Evolutionary conservation across 2,888 invertebrate genomes (phyloP), one percentile per base, ranked within the genome.

Genomic region (Darwinula stevensoni): DNA sequence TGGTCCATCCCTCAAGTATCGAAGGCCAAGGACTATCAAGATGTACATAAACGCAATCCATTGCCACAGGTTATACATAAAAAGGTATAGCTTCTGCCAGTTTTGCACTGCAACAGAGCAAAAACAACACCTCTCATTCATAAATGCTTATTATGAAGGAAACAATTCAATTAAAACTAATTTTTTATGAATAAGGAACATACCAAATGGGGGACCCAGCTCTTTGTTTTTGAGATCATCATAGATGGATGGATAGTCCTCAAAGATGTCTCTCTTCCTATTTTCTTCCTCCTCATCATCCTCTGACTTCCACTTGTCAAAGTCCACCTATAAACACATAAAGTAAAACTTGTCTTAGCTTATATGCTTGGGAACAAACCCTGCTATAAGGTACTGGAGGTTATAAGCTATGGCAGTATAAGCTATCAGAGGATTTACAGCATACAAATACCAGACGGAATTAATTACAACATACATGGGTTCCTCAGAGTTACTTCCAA

Each of bases 61-160:
- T 62, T 84, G 84, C 48, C 71, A 71, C 39, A 84, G 53, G 51
- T 86, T 88, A 57, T 86, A 88, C 33, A 80, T 53, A 30, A 74
- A 61, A 37, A 88, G 54, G 50, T 86, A 88, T 0, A 75, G 72
- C 44, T 71, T 74, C 45, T 67, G 70, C 28, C 67, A 55, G 29
- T 41, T 46, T 69, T 71, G 34, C 11, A 28, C 49, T 70, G 38
- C 34, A 39, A 38, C 32, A 31, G 37, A n/a, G n/a, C n/a, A n/a
- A n/a, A n/a, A n/a, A n/a, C n/a, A n/a, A n/a, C n/a, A n/a, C n/a
- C n/a, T n/a, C n/a, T n/a, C n/a, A n/a, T n/a, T n/a, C n/a, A n/a
- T n/a, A n/a, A n/a, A n/a, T n/a, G n/a, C n/a, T n/a, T n/a, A n/a
- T n/a, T n/a, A n/a, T n/a, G n/a, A n/a, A n/a, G n/a, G n/a, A n/a